phyloP scores from a whole-genome alignment of 2,888 invertebrate species.

The Pteria penguin region DNA sequence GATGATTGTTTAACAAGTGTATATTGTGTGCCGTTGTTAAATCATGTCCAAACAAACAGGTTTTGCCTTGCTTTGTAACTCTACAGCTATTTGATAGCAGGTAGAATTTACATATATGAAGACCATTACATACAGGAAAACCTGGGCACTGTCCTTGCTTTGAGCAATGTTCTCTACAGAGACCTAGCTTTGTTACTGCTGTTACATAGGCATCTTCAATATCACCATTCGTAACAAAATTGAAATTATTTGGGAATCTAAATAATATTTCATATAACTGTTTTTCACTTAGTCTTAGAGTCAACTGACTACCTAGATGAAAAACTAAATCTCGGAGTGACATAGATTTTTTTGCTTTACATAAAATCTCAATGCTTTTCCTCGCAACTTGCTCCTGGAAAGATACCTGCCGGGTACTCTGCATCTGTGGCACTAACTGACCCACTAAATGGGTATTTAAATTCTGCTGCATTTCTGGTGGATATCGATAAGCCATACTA shows the following conservation, averaged over 20 bases:
- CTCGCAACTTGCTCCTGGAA: slow-evolving; percentile 22
- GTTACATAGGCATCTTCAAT: slow-evolving; percentile 32
- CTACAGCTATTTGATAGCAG: slow-evolving; percentile 53
- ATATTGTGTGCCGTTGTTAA: slow-evolving; percentile 57
- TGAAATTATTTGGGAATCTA: slow-evolving; percentile 35
- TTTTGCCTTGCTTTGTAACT: slow-evolving; percentile 38
- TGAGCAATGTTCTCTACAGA: slow-evolving; percentile 56
- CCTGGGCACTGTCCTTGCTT: slow-evolving; percentile 48
- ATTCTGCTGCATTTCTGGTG: too few species aligned
- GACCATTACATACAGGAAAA: slow-evolving; percentile 48
- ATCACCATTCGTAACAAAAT: slow-evolving; percentile 19
- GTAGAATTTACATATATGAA: slow-evolving; percentile 61
- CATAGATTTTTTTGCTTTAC: slow-evolving; percentile 18
- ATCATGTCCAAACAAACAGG: slow-evolving; percentile 61
- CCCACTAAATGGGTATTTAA: too few species aligned
- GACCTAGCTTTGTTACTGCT: slow-evolving; percentile 43
- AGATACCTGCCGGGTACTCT: too few species aligned
- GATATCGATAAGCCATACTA: too few species aligned
- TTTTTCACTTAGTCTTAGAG: slow-evolving; percentile 22
- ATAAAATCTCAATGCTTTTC: slow-evolving; percentile 15
- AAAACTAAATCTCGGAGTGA: background rate
- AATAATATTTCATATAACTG: slow-evolving; percentile 19
- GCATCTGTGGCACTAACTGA: too few species aligned
- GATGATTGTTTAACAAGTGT: slow-evolving; percentile 44
- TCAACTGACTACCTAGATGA: background rate